These are phyloP conservation scores for Adelphocoris suturalis DNA, from an alignment of 2,888 invertebrate species.

Conservation along the genomic window DNA sequence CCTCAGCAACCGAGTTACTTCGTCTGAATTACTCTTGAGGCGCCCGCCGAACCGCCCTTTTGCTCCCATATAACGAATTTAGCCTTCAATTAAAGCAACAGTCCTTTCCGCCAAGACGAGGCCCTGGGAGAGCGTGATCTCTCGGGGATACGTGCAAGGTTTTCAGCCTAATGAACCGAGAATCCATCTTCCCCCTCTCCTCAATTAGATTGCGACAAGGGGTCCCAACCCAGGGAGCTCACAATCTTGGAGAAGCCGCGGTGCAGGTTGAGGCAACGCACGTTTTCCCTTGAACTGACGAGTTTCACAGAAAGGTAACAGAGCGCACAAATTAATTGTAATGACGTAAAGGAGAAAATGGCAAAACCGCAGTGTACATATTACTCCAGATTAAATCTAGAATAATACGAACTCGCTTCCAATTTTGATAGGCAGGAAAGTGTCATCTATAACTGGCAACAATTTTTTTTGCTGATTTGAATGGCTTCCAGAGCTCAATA, in stretches of 20 bases:
- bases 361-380: no score
- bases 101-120: slow-evolving; percentile 23
- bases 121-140: slow-evolving; percentile 14
- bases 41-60: slow-evolving; percentile 33
- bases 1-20: slow-evolving; percentile 50
- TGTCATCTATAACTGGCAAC: no score
- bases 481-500: no score
- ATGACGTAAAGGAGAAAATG: no score
- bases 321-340: no score
- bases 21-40: slow-evolving; percentile 33
- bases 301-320: neutral
- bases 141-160: neutral
- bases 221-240: neutral
- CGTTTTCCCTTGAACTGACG: neutral
- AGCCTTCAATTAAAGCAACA: slow-evolving; percentile 49
- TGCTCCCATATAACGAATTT: slow-evolving; percentile 50
- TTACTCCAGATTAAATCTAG: no score
- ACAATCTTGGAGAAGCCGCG: neutral
- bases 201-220: slow-evolving; percentile 42
- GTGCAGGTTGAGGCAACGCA: neutral
- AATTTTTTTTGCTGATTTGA: no score
- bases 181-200: slow-evolving; percentile 23
- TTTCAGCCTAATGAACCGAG: slow-evolving; percentile 20
- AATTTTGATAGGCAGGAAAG: no score
- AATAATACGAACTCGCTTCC: no score